Evolutionary conservation across 2,888 invertebrate genomes (phyloP), one percentile per base, ranked within the genome.

Genomic region (Agrenia bidenticulata): DNA sequence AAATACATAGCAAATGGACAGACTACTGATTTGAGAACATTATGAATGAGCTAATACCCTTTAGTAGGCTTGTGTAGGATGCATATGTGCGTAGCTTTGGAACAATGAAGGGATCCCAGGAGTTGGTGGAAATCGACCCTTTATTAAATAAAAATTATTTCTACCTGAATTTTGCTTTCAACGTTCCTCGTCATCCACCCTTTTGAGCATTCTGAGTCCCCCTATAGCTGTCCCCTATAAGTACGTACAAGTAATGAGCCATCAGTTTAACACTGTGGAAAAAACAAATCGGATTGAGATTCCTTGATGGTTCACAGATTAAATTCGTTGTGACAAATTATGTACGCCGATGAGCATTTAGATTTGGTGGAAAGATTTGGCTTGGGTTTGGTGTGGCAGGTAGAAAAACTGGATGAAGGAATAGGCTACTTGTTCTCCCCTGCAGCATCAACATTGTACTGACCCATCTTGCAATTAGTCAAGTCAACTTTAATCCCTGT

Each of bases 281-380:
- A 37, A 71, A 69, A 68, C 65, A 68, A 73, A 73, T 67, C 70
- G 58, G 74, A 68, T 67, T 67, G 56, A 59, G 55, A 58, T 64
- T 70, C 64, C 39, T 27, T 73, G 72, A 73, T 73, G 75, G 71
- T 73, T 65, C 55, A 70, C 70, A 73, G 73, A 72, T 75, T 74
- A 75, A 75, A 75, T 73, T 73, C 66, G 70, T 73, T 72, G 72
- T 74, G 73, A 75, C 75, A 75, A 75, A 75, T 75, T 74, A 74
- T 75, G 69, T 67, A 66, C 68, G 57, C 61, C 61, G 73, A 74
- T 73, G 70, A 73, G 67, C 66, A 73, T 71, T 70, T 69, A 74
- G 73, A 73, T 74, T 32, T 39, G 39, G 42, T 37, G 21, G 57
- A 41, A 7, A 51, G 23, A 51, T 24, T 19, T 15, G 9, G 21